A percentile compares a stretch with the other conserved stretches of the same genome.
These are phyloP conservation scores for Lampropteryx suffumata DNA, from an alignment of 2,888 invertebrate species.

Conservation along the genomic window DNA sequence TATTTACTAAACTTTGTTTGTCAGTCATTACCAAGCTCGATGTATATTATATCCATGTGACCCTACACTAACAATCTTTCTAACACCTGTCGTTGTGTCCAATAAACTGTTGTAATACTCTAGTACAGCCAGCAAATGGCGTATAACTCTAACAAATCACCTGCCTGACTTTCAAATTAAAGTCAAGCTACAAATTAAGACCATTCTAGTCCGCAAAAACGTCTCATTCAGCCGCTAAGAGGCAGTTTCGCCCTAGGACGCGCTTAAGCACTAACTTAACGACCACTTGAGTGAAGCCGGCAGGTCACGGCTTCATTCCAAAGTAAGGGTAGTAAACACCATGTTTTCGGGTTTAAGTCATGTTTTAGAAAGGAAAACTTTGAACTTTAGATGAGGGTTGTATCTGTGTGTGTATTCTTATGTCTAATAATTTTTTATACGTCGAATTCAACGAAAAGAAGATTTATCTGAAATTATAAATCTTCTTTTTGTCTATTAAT, in stretches of 20 bases:
- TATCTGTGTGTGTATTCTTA: too few species aligned
- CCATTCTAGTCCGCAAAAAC: conserved; percentile 5
- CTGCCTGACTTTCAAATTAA: conserved; percentile 3
- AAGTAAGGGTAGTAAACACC: conserved; percentile 11
- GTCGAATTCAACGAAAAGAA: too few species aligned
- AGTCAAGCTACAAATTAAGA: conserved; percentile 10
- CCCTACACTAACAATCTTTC: background rate
- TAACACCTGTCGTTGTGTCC: background rate
- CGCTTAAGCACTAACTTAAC: conserved; percentile 19
- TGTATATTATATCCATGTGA: background rate
- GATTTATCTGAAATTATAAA: too few species aligned
- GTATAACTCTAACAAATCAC: background rate
- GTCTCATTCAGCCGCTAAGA: conserved; percentile 14
- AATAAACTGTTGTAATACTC: background rate
- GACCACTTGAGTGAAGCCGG: conserved; percentile 5
- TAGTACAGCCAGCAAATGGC: background rate
- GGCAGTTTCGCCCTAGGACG: conserved; percentile 7
- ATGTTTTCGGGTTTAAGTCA: conserved; percentile 5
- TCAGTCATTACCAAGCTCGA: too few species aligned
- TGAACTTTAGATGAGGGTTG: too few species aligned
- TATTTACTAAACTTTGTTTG: too few species aligned
- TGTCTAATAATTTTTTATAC: too few species aligned
- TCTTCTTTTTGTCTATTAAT: too few species aligned
- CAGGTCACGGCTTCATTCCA: conserved; percentile 17
- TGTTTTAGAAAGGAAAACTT: background rate